Percentiles rank a stretch among this genome's conserved stretches.
Conservation (phyloP, 2,797 vertebrate species). For the Hirundo rustica region DNA sequence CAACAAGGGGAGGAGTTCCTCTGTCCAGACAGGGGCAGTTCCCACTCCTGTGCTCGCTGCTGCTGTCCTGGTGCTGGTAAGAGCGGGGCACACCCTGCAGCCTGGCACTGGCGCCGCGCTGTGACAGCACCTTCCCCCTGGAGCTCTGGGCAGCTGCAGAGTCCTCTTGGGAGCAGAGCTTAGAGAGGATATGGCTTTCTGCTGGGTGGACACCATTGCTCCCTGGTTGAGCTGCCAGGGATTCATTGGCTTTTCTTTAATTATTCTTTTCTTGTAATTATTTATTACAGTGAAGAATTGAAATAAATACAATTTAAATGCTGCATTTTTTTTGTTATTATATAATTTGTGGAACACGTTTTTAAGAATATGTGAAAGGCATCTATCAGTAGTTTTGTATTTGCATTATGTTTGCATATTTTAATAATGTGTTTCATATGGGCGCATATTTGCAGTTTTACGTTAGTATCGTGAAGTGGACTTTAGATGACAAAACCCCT, state of each 20-base stretch:
- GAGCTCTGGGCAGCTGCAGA: background rate
- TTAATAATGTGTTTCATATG: background rate
- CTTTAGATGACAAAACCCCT: background rate
- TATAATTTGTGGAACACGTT: background rate
- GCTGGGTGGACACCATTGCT: background rate
- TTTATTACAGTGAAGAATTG: background rate
- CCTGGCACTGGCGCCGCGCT: accelerated
- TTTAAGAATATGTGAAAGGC: background rate
- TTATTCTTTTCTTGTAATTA: background rate
- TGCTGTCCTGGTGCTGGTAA: background rate
- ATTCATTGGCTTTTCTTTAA: background rate
- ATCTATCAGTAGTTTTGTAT: background rate
- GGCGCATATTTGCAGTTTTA: background rate
- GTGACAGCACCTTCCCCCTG: background rate
- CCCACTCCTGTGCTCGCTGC: background rate
- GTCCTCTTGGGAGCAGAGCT: background rate
- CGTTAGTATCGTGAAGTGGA: background rate
- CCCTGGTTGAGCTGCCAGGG: background rate
- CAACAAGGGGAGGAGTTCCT: background rate
- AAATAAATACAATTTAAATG: background rate
- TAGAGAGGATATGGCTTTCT: background rate
- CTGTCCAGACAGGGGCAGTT: background rate
- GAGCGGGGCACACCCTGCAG: background rate
- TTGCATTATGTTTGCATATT: background rate
- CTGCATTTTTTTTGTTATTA: background rate